Base-by-base conservation (phyloP, 2,113 vertebrate genomes). In the Peromyscus californicus region DNA sequence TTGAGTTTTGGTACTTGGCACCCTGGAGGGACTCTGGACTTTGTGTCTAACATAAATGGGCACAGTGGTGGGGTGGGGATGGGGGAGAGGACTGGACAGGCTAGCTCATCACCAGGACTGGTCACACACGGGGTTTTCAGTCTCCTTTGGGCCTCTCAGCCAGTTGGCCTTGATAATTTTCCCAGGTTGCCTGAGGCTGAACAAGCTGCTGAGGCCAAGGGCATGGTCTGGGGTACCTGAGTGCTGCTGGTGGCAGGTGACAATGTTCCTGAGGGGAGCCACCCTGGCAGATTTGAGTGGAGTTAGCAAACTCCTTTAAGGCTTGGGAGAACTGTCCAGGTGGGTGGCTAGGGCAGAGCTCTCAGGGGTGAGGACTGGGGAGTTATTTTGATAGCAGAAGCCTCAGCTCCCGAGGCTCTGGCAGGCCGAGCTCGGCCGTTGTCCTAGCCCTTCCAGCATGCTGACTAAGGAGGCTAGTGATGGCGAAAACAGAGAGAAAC, bases 11-110 rank as follows among this genome's bases (percentile, higher is more conserved):
- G 39, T 5, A 0, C 80, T 26, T 36, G 69, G 21, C 22, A 19
- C 51, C 69, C 12, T 11, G 0, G 3, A 0, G 10, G 61, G n/a
- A 36, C 65, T 19, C n/a, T 0, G 2, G 45, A 70, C 6, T 78
- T 78, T 42, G 0, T 0, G 0, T n/a, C 54, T 0, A 0, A 51
- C 51, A 6, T 36, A 5, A n/a, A 0, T 1, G 51, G 7, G 61
- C 63, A 17, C 51, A 9, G 54, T 8, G 13, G 54, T 17, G 0
- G 61, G 59, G 17, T 51, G 19, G 0, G 2, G 51, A 0, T 31
- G 4, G 36, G 42, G 74, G 21, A 6, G 16, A 9, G 16, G 72
- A 19, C 33, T 12, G 1, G 48, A 29, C 15, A 51, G 54, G 19
- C 21, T 7, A 17, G 17, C 57, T 45, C 22, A 0, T 7, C 42